phyloP scores from a whole-genome alignment of 92 coral and sea anemone genomes.

The Hydrozoanthus gracilis region DNA sequence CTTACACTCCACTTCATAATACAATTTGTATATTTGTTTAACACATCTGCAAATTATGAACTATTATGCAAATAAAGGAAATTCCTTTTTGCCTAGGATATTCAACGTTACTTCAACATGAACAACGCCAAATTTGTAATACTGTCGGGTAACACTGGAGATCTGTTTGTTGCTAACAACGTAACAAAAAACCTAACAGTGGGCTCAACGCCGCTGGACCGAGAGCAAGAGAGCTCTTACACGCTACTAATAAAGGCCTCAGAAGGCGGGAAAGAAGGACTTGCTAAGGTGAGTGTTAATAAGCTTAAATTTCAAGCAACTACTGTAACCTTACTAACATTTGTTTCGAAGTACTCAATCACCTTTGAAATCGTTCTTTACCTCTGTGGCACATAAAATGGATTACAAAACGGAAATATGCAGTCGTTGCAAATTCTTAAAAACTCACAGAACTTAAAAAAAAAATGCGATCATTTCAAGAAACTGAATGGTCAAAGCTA shows the following conservation, averaged over 20 bases:
- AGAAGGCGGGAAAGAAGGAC: constrained; percentile 9
- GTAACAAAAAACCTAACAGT: neutral
- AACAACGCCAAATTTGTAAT: constrained; percentile 11
- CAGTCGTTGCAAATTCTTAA: too few relatives aligned
- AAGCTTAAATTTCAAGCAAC: neutral
- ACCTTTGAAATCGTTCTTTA: too few relatives aligned
- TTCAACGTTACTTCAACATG: constrained; percentile 19
- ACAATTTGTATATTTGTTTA: neutral
- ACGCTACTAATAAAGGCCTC: neutral
- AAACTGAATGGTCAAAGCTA: too few relatives aligned
- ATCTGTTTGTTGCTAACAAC: constrained; percentile 14
- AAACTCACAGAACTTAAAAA: too few relatives aligned
- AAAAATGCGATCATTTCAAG: too few relatives aligned
- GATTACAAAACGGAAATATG: too few relatives aligned
- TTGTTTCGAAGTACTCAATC: too few relatives aligned
- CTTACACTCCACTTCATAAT: neutral
- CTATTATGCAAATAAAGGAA: neutral
- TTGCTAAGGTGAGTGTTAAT: constrained; percentile 10
- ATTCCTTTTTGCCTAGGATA: neutral
- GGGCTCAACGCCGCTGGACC: constrained; percentile 33
- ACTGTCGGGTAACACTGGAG: constrained; percentile 37
- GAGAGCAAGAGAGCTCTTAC: neutral
- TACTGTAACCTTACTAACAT: neutral
- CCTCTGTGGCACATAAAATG: too few relatives aligned
- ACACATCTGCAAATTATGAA: neutral